Evolutionary conservation across 92 coral and sea anemone genomes (phyloP).

Genomic region (Porites divaricata): DNA sequence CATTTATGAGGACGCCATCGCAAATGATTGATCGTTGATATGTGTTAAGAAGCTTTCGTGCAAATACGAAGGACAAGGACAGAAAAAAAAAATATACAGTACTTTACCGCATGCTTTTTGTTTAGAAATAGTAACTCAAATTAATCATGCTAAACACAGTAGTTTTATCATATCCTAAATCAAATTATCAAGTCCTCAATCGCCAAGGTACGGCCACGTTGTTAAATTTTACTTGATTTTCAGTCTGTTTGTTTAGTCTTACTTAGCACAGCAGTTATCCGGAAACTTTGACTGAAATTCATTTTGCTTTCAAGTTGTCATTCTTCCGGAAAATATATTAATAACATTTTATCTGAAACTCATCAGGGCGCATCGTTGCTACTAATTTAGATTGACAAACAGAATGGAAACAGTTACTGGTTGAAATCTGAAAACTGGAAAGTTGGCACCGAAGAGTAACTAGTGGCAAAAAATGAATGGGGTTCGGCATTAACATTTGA

Average conservation of each 20-base stretch:
- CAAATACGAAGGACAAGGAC: background rate
- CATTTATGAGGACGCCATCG: background rate
- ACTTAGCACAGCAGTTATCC: conserved; percentile 9
- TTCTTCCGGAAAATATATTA: background rate
- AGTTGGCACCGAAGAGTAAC: no score
- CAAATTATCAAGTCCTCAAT: background rate
- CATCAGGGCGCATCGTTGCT: no score
- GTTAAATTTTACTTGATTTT: background rate
- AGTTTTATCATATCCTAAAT: background rate
- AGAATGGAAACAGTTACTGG: no score
- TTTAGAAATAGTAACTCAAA: background rate
- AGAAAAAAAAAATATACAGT: background rate
- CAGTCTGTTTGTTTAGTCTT: background rate
- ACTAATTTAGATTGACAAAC: no score
- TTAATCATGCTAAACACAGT: background rate
- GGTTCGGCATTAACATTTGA: no score
- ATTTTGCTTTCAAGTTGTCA: background rate
- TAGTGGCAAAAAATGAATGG: no score
- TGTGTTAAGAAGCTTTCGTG: background rate
- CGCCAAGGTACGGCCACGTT: no score
- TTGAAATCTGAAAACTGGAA: no score
- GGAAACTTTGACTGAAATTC: conserved; percentile 21
- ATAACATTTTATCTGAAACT: background rate
- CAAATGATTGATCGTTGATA: background rate
- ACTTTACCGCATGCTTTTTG: background rate